Base-by-base conservation (phyloP, 1,140 invertebrate species). In the Zaprionus davidi region DNA sequence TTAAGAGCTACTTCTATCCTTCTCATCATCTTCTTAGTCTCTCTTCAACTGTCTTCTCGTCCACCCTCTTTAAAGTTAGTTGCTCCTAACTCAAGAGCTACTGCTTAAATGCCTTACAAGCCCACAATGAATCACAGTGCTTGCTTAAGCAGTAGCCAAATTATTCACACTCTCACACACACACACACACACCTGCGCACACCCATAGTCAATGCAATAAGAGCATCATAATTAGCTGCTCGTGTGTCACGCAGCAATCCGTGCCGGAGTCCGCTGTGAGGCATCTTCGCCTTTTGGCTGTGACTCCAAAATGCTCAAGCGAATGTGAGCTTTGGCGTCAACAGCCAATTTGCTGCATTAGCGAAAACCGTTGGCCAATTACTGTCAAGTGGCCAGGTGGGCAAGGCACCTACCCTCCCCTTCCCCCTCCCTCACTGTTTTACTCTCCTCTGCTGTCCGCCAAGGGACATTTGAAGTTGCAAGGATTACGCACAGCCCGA, bases 271-370 rank as follows among this genome's bases (percentile, higher is more conserved):
- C 12, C 20, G 13, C 28, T 46, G 28, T 46, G 46, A 36, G 28
- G 34, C 38, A 34, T 12, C 3, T 41, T 15, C 38, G 38, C 55
- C 76, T 67, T 73, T 69, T 56, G 76, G 51, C 24, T 31, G 55
- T n/a, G 65, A 34, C 41, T 49, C 53, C n/a, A n/a, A 53, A 46
- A 46, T 51, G 46, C 46, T 51, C 12, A 44, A 68, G 70, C 72
- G 83, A 87, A 83, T 87, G 68, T 75, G 53, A 85, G 81, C 84
- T 90, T 82, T 81, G 71, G 76, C 79, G 85, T 90, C 79, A 90
- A 90, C 85, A 90, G 85, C 85, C 85, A 90, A 90, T 90, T 90
- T 90, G 72, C 67, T 69, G 85, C 82, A 90, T 90, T 90, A 90
- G 85, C 85, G 85, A 81, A 85, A 85, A 90, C 85, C 81, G 85